Percentiles rank a stretch among this genome's conserved stretches.
Evolutionary conservation across 2,113 vertebrate genomes (phyloP).

Genomic region (Calypte anna): DNA sequence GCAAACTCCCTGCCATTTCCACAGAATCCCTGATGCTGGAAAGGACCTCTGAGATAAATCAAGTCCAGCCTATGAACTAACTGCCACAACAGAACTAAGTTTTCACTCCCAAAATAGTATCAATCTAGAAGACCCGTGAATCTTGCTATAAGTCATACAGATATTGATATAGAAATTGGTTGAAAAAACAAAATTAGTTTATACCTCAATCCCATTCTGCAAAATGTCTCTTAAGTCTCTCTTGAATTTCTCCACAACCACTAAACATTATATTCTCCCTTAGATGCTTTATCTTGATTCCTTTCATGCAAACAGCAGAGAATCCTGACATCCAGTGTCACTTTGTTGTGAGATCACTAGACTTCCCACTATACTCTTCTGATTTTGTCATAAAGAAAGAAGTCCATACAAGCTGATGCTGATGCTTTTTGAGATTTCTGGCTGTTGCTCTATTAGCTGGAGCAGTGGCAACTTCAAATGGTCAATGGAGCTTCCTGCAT

Average conservation of each 20-base stretch:
- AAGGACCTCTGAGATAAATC: too few species aligned
- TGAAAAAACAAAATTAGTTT: not conserved
- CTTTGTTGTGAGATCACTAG: not conserved
- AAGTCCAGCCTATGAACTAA: too few species aligned
- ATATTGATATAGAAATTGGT: not conserved
- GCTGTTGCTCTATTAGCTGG: not conserved
- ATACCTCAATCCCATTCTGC: not conserved
- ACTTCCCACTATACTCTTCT: not conserved
- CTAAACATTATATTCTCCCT: not conserved
- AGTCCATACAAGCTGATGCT: not conserved
- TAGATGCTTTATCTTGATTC: not conserved
- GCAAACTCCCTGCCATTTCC: not conserved
- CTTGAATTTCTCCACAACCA: not conserved
- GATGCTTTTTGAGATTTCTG: not conserved
- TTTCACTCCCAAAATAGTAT: fast-evolving
- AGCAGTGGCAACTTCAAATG: not conserved
- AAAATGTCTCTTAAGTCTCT: not conserved
- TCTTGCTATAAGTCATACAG: not conserved
- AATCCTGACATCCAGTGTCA: not conserved
- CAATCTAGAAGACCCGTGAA: not conserved
- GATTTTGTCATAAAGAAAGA: not conserved
- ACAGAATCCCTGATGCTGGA: too few species aligned
- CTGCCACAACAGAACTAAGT: too few species aligned
- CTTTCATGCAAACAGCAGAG: not conserved
- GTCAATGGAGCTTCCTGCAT: not conserved